Base-by-base conservation (phyloP, 1,140 invertebrate species). In the Drosophila bipectinata region DNA sequence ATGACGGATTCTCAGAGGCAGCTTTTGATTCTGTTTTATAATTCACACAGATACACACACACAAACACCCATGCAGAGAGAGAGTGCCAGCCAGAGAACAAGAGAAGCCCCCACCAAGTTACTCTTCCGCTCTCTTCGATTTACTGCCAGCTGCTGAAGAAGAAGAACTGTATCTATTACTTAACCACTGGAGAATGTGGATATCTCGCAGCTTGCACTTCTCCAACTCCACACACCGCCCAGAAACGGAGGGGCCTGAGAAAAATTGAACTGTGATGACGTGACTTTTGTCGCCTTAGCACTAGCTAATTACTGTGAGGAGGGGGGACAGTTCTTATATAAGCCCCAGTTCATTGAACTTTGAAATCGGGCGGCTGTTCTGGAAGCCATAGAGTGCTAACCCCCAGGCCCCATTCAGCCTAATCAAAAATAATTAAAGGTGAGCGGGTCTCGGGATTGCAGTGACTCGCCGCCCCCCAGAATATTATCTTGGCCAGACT, bases 11-110 rank as follows among this genome's bases (percentile, higher is more conserved):
- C 79, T 79, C 74, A 34, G 60, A 56, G 69, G 72, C 79, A 79
- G 84, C 79, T 88, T 88, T 88, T 88, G 83, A 88, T 88, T 88
- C 83, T 88, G 83, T 88, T 88, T 88, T 88, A 88, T 88, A 88
- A 88, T 83, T 83, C 82, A 71, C 53, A 74, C 55, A 37, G 48
- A 72, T 48, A 54, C 47, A 49, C 49, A 52, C 58, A 52, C 59
- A 21, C 51, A 57, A 8, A 26, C 48, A 67, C 58, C 3, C 30
- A 8, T 14, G n/a, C n/a, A 7, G 6, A n/a, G 34, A 24, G 21
- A 49, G 24, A 14, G 7, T 39, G 44, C 1, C n/a, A n/a, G 18
- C 6, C 15, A 24, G 44, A 52, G 55, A 28, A 60, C 41, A 60
- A 30, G 51, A 56, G 74, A 28, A 67, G 21, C 18, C 34, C 12